These are phyloP conservation scores for Drosophila sechellia DNA, from an alignment of 1,140 invertebrate genomes.

Conservation along the genomic window DNA sequence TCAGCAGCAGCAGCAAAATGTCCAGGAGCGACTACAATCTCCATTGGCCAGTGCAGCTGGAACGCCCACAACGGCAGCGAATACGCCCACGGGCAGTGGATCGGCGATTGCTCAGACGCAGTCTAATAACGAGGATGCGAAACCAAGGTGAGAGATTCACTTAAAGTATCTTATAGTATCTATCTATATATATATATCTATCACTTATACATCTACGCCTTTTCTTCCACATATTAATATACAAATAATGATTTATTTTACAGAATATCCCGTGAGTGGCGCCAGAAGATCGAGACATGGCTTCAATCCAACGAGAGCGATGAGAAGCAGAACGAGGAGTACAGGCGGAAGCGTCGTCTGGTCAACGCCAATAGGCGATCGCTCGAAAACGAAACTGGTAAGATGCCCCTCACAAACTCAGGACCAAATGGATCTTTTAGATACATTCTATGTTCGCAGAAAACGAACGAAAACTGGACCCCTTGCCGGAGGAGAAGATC, in stretches of 20 bases:
- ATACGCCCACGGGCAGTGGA: slow-evolving; percentile 54
- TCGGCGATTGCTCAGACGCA: slow-evolving; percentile 36
- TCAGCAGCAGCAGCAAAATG: slow-evolving; percentile 43
- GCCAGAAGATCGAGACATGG: slow-evolving; percentile 96
- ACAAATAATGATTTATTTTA: not conserved
- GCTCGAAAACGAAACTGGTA: slow-evolving; percentile 92
- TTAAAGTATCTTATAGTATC: not conserved
- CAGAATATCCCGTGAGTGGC: slow-evolving; percentile 89
- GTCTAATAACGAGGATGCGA: slow-evolving; percentile 84
- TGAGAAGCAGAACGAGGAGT: slow-evolving; percentile 89
- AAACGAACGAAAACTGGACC: slow-evolving; percentile 90
- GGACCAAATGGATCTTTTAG: not conserved
- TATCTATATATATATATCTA: not conserved
- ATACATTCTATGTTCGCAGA: slow-evolving; percentile 85
- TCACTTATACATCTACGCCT: too few relatives aligned
- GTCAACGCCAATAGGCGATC: slow-evolving; percentile 89
- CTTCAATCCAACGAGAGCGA: slow-evolving; percentile 94
- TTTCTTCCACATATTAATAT: too few relatives aligned
- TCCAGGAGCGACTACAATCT: slow-evolving; percentile 73
- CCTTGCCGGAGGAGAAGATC: slow-evolving; percentile 88
- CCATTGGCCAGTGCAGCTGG: slow-evolving; percentile 57
- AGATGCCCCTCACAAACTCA: not conserved
- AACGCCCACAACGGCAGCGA: slow-evolving; percentile 56
- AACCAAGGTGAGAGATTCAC: slow-evolving; percentile 82
- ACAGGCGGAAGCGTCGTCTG: slow-evolving; percentile 87